Evolutionary conservation across 2,888 invertebrate genomes (phyloP), one percentile per base, ranked within the genome.

Genomic region (Agrilus cyanescens): DNA sequence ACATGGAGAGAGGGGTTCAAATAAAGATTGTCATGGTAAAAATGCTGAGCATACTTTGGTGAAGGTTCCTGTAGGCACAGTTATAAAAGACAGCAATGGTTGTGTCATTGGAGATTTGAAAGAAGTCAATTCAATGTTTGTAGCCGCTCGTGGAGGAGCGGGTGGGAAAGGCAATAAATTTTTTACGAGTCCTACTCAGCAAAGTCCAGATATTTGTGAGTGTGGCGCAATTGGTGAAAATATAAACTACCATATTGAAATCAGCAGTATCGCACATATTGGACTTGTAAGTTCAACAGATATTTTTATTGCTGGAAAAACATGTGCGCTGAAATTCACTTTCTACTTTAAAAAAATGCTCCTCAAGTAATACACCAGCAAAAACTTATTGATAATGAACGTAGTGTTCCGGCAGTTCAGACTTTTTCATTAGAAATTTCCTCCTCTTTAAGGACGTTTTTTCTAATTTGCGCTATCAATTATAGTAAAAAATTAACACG

Each of bases 111-210:
- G 78, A 1, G 88, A 87, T 60, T 68, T 93, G 46, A 60, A 70
- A 29, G 60, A 68, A 41, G 71, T 74, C 30, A 83, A 82, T 4
- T 69, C 83, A 38, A 82, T 89, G 76, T 97, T 90, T 66, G 74
- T 98, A 12, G 95, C 87, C 7, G 94, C 97, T 10, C 70, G 94
- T 47, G 98, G 98, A 0, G 98, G 98, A 4, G 80, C 88, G 0
- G 98, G 98, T 1, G 98, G 98, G 0, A 82, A 85, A 59, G 98
- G 98, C 1, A 98, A 99, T 69, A 76, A 80, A 47, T 95, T 85
- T 69, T 99, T 96, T 65, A 73, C 83, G 14, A 80, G 85, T 0
- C 82, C 86, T 54, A 75, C 76, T 36, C 72, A 84, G 59, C 78
- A 85, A 72, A 68, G 86, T 0, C 97, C 98, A 0, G 70, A 78